Conservation (phyloP, 2,888 invertebrate species). For the Aphodius granarius region DNA sequence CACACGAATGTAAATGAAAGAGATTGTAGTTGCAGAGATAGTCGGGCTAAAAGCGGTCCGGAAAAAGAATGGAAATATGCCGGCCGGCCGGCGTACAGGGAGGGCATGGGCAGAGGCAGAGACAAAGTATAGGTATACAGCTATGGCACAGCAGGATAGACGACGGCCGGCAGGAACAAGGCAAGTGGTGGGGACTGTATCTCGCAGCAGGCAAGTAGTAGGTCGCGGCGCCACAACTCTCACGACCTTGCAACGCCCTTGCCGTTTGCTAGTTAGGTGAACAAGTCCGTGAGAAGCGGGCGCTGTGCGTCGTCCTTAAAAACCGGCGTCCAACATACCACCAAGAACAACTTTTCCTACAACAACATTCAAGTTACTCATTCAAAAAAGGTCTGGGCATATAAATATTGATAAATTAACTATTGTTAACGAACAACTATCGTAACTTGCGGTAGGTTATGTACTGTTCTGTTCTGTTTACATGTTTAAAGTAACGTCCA, state of each 20-base stretch:
- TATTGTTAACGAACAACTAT: background rate
- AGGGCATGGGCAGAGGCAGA: too few species aligned
- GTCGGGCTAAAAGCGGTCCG: background rate
- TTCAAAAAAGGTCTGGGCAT: background rate
- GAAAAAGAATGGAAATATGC: background rate
- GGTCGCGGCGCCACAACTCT: slow-evolving; percentile 44
- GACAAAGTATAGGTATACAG: too few species aligned
- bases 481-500: background rate
- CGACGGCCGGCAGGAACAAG: background rate
- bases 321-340: slow-evolving; percentile 34
- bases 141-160: too few species aligned
- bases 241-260: slow-evolving; percentile 53
- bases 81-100: background rate
- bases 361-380: background rate
- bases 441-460: background rate
- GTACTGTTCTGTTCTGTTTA: background rate
- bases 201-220: background rate
- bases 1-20: background rate
- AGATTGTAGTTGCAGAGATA: background rate
- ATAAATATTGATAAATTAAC: background rate
- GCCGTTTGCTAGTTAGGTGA: slow-evolving; percentile 46
- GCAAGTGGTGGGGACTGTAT: background rate
- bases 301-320: slow-evolving; percentile 34
- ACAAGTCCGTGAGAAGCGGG: slow-evolving; percentile 42
- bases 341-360: slow-evolving; percentile 14